Conservation (phyloP, 2,888 invertebrate species). For the Anagyrus pseudococci region DNA sequence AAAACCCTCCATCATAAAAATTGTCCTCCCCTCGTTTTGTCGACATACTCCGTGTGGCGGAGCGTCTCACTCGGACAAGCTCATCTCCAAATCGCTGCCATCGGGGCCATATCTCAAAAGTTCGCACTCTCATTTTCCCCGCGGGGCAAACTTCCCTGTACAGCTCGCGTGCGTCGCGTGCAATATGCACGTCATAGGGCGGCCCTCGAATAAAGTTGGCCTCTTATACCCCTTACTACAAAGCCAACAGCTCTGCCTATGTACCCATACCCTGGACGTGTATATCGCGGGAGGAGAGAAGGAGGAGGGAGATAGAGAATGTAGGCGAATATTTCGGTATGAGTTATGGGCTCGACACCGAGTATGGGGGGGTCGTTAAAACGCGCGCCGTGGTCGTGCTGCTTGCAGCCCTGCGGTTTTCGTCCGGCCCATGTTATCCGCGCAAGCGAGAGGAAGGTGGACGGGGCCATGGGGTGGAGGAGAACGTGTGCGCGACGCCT, state of each 20-base stretch:
- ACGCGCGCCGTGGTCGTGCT: constrained; percentile 4
- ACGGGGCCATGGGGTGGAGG: neutral
- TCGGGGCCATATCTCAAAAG: too few species aligned
- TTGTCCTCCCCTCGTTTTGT: too few species aligned
- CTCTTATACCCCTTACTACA: too few species aligned
- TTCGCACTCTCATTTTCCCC: too few species aligned
- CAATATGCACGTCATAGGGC: constrained; percentile 33
- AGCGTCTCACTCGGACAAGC: too few species aligned
- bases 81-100: too few species aligned
- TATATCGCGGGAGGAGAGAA: constrained; percentile 18
- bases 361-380: constrained; percentile 31
- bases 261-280: constrained; percentile 7
- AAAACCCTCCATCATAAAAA: too few species aligned
- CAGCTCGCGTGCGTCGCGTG: constrained; percentile 44
- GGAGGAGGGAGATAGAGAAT: constrained; percentile 42
- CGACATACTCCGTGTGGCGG: too few species aligned
- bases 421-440: neutral
- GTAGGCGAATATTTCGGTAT: constrained; percentile 57
- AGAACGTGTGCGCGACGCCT: neutral
- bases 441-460: neutral
- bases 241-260: constrained; percentile 12
- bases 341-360: constrained; percentile 50
- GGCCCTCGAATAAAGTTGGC: constrained; percentile 48
- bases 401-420: neutral
- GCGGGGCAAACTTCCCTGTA: too few species aligned